Conservation (phyloP, 2,888 invertebrate genomes). For the Drosophila stalkeri region DNA sequence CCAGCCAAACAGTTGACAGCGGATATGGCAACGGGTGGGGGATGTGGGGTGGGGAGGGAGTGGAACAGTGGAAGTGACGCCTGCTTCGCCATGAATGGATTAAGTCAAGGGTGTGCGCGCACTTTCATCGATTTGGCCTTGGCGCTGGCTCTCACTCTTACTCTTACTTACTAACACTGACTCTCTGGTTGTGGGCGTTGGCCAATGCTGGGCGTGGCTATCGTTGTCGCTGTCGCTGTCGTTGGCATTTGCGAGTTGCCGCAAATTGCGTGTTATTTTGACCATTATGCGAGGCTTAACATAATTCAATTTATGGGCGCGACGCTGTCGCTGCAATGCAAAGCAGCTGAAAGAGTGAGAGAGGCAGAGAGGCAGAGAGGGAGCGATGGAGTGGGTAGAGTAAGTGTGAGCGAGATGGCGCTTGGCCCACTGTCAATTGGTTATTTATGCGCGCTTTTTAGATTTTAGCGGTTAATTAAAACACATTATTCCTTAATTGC, state of each 20-base stretch:
- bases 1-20: neutral
- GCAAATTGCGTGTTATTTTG: constrained; percentile 77
- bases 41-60: no score
- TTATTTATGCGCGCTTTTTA: constrained; percentile 77
- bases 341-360: constrained; percentile 5
- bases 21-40: neutral
- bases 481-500: constrained; percentile 76
- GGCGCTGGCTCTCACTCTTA: neutral
- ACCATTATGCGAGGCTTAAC: constrained; percentile 77
- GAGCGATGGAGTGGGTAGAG: no score
- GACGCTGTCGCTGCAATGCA: constrained; percentile 41
- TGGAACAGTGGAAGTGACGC: neutral
- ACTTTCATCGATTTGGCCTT: constrained; percentile 51
- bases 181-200: neutral
- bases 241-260: constrained; percentile 52
- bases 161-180: neutral
- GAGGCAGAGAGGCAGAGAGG: neutral
- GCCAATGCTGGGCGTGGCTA: constrained; percentile 6
- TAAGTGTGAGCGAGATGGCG: neutral
- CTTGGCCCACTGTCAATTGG: constrained; percentile 62
- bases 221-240: constrained; percentile 26
- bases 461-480: constrained; percentile 80
- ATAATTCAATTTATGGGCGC: constrained; percentile 77
- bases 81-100: constrained; percentile 13
- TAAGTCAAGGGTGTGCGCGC: constrained; percentile 10